These are phyloP conservation scores for Bombyx huttoni DNA, from an alignment of 2,888 invertebrate species.

Conservation along the genomic window DNA sequence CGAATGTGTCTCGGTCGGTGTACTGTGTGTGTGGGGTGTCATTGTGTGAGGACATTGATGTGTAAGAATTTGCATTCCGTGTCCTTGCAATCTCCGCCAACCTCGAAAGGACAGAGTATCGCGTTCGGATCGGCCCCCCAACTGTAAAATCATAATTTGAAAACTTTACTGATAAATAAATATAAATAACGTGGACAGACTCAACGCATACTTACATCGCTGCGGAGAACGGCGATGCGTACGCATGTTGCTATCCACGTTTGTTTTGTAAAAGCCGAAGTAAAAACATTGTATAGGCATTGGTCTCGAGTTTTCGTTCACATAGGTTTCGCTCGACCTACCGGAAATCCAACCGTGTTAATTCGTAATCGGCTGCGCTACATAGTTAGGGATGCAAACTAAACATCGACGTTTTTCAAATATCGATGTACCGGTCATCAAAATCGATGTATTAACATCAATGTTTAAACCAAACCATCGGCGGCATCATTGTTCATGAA, in stretches of 20 bases:
- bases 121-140: conserved; percentile 63
- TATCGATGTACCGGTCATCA: no score
- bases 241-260: conserved; percentile 38
- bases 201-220: conserved; percentile 52
- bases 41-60: conserved; percentile 38
- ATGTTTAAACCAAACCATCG: no score
- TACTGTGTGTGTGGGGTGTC: conserved; percentile 24
- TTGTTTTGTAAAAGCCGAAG: conserved; percentile 12
- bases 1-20: conserved; percentile 10
- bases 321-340: background rate
- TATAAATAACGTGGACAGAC: conserved; percentile 26
- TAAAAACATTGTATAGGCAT: background rate
- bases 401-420: no score
- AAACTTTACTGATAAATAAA: conserved; percentile 15
- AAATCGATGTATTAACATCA: no score
- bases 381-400: conserved; percentile 4
- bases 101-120: conserved; percentile 64
- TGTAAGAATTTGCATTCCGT: conserved; percentile 64
- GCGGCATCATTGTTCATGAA: no score
- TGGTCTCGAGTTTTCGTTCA: background rate
- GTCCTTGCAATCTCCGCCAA: conserved; percentile 65
- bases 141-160: conserved; percentile 36
- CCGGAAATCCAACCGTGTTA: background rate
- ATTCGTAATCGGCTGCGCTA: background rate
- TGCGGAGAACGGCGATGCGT: conserved; percentile 34